phyloP scores from a whole-genome alignment of 2,797 vertebrate species.

The Emydoidea blandingii region DNA sequence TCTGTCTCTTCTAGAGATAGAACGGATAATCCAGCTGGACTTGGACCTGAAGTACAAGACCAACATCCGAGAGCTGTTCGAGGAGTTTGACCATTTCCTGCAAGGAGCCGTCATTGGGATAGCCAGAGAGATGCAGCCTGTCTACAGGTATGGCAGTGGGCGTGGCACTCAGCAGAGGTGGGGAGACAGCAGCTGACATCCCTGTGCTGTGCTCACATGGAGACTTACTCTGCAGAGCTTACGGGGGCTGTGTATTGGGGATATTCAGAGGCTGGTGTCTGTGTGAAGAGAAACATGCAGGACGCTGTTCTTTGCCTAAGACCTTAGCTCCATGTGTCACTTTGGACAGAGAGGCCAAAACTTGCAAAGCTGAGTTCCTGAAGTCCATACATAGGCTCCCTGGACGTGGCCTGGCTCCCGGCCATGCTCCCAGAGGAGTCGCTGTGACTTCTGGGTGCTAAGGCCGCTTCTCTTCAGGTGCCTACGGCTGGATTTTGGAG shows the following conservation, averaged over 20 bases:
- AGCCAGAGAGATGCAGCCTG: slow-evolving; percentile 95
- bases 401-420: background rate
- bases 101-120: slow-evolving; percentile 92
- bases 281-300: background rate
- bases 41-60: slow-evolving; percentile 94
- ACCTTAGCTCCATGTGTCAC: background rate
- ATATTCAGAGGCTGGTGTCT: background rate
- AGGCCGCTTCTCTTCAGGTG: background rate
- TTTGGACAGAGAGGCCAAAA: background rate
- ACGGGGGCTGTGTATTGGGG: background rate
- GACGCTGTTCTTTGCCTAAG: background rate
- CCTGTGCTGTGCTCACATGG: background rate
- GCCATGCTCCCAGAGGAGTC: background rate
- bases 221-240: background rate
- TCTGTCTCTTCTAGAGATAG: slow-evolving; percentile 84
- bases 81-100: slow-evolving; percentile 91
- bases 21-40: slow-evolving; percentile 92
- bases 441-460: background rate
- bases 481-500: background rate
- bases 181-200: background rate
- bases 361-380: slow-evolving; percentile 9
- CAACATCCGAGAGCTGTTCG: slow-evolving; percentile 94
- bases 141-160: slow-evolving; percentile 90
- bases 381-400: background rate
- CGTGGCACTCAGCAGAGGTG: background rate